phyloP scores from a whole-genome alignment of 2,888 invertebrate genomes.

The Pardosa pseudoannulata region DNA sequence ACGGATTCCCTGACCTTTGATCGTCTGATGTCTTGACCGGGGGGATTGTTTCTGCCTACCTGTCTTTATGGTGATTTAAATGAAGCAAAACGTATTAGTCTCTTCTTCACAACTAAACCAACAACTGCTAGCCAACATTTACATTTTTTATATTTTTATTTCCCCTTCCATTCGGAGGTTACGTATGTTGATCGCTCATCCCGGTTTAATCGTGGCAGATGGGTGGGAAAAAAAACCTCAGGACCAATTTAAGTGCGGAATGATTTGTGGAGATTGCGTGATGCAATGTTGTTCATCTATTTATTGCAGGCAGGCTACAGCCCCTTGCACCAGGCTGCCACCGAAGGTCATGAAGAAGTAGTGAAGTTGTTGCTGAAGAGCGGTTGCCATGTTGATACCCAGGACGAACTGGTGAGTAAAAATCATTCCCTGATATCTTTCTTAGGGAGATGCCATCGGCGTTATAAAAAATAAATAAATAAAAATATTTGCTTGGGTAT shows the following conservation, averaged over 20 bases:
- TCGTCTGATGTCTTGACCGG: not conserved
- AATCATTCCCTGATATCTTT: slow-evolving; percentile 3
- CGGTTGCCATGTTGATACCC: slow-evolving; percentile 84
- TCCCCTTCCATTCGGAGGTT: slow-evolving; percentile 13
- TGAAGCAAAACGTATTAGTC: not conserved
- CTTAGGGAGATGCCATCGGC: no score
- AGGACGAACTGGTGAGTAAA: slow-evolving; percentile 85
- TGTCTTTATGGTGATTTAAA: not conserved
- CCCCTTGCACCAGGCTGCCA: slow-evolving; percentile 87
- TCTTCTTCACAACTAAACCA: no score
- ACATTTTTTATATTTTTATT: no score
- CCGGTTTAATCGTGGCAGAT: not conserved
- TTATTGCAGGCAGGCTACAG: slow-evolving; percentile 83
- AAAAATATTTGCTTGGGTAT: no score
- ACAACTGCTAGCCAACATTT: slow-evolving; percentile 1
- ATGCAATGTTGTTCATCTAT: slow-evolving; percentile 25
- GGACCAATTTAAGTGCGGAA: not conserved
- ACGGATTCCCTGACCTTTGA: not conserved
- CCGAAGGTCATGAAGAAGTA: slow-evolving; percentile 88
- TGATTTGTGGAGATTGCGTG: slow-evolving; percentile 39
- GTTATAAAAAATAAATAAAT: no score
- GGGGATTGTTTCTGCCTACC: not conserved
- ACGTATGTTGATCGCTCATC: not conserved
- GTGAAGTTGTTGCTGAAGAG: slow-evolving; percentile 84
- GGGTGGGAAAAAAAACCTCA: not conserved